Base-by-base conservation (phyloP, 1,140 invertebrate species). In the Marisa cornuarietis region DNA sequence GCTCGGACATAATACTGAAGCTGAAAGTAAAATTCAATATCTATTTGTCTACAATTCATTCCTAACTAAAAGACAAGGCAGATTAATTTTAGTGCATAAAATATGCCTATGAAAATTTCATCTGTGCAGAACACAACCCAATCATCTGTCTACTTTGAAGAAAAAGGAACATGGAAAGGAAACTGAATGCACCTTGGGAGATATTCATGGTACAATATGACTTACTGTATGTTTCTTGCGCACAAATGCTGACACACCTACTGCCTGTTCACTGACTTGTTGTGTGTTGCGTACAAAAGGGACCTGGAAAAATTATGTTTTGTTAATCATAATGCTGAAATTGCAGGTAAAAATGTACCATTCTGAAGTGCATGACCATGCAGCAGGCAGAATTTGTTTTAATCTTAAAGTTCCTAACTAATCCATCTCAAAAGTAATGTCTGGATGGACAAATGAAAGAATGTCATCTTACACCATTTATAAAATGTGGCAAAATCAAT, bases 221-320 rank as follows among this genome's bases (percentile, higher is more conserved):
- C 86, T 81, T 81, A 87, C 86, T 49, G 83, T 82, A 68, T 87
- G 86, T 82, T 85, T 86, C 73, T 83, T 85, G 20, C 86, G 77
- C 5, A 87, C 83, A 78, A 87, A 87, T 66, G 86, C 86, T 62
- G 86, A 87, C 14, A 87, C 86, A 26, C 85, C 86, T 66, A 87
- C 83, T 71, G 81, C 79, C 61, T 86, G 84, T 61, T 87, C 85
- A 77, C 85, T 85, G 49, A 86, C 82, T 49, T 81, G 74, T 52
- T 87, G 85, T 66, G 83, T 81, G 62, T 78, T 79, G 71, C 84
- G 84, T 13, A 86, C 86, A 86, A 87, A 87, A 31, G 84, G 58
- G 16, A 85, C 76, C 86, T 87, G 71, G 68, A 83, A 73, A 49
- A 77, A 76, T 58, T 54, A 1, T 4, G 31, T 42, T 42, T 42